Conservation (phyloP, 37 sponge, comb jelly and placozoan species). For the Agelas oroides region DNA sequence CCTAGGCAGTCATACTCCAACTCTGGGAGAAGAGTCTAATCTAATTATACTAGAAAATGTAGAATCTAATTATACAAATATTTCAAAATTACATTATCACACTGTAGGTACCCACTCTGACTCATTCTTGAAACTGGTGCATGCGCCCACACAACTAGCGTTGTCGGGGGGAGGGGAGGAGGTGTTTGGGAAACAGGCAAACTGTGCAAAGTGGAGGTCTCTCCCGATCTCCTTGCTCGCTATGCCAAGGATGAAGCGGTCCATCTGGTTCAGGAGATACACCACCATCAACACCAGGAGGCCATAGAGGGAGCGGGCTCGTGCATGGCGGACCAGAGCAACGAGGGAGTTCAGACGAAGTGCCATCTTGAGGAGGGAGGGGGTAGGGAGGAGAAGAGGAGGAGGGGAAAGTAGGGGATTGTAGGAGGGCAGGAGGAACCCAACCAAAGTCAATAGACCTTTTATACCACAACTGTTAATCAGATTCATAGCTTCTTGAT, state of each 20-base stretch:
- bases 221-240: constrained; percentile 21
- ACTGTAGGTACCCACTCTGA: constrained; percentile 40
- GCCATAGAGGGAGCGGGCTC: constrained; percentile 51
- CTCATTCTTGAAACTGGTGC: constrained; percentile 15
- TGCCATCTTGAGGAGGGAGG: background rate
- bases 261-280: constrained; percentile 73
- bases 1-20: no score
- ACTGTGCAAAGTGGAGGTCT: constrained; percentile 58
- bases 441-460: no score
- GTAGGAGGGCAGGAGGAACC: no score
- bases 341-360: background rate
- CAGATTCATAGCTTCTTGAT: no score
- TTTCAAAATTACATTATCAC: no score
- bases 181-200: constrained; percentile 47
- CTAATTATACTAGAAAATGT: no score
- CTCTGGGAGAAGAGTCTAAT: no score
- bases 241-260: constrained; percentile 74
- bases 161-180: background rate
- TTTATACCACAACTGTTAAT: no score
- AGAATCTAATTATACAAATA: no score
- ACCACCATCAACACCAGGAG: constrained; percentile 71
- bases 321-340: background rate
- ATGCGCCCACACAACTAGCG: constrained; percentile 10
- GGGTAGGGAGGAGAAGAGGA: no score
- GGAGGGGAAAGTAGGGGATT: no score